A percentile compares a stretch with the other conserved stretches of the same genome.
These are phyloP conservation scores for Cynoglossus semilaevis DNA, from an alignment of 2,113 vertebrate genomes.

Conservation along the genomic window DNA sequence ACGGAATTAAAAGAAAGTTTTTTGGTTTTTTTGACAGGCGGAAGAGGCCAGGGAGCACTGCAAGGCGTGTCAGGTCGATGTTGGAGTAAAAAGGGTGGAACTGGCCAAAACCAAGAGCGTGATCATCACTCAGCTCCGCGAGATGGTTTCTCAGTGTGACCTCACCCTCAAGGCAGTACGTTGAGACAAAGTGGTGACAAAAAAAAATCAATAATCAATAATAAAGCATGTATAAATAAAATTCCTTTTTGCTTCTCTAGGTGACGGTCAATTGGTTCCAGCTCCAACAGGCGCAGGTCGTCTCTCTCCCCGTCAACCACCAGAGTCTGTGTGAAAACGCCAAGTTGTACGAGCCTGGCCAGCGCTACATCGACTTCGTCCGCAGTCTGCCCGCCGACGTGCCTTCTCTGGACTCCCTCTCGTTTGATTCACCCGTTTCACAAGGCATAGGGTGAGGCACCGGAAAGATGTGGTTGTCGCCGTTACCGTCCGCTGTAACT, in stretches of 20 bases:
- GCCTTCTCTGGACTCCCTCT: conserved; percentile 73
- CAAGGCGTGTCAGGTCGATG: conserved; percentile 85
- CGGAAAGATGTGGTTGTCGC: neutral
- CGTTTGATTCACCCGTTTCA: conserved; percentile 70
- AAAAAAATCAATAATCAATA: neutral
- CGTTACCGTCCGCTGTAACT: too few species aligned
- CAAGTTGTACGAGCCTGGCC: conserved; percentile 94
- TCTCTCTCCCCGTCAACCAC: conserved; percentile 86
- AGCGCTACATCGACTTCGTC: conserved; percentile 89
- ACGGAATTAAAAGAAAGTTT: too few species aligned
- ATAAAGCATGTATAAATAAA: too few species aligned
- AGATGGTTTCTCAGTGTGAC: conserved; percentile 95
- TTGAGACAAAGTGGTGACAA: conserved; percentile 1
- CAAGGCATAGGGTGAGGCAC: conserved; percentile 82
- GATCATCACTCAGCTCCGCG: conserved; percentile 87
- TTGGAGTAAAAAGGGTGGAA: conserved; percentile 83
- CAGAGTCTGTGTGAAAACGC: conserved; percentile 90
- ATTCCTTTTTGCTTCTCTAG: conserved; percentile 62
- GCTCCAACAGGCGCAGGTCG: conserved; percentile 90
- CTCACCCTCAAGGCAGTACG: conserved; percentile 96
- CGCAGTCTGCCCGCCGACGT: conserved; percentile 81
- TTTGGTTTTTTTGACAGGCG: conserved; percentile 76
- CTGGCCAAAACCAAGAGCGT: conserved; percentile 88
- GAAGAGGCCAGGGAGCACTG: conserved; percentile 91
- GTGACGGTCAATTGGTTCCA: conserved; percentile 97